Evolutionary conservation across 2,888 invertebrate species (phyloP), one percentile per base, ranked within the genome.

Genomic region (Megastigmus dorsalis): DNA sequence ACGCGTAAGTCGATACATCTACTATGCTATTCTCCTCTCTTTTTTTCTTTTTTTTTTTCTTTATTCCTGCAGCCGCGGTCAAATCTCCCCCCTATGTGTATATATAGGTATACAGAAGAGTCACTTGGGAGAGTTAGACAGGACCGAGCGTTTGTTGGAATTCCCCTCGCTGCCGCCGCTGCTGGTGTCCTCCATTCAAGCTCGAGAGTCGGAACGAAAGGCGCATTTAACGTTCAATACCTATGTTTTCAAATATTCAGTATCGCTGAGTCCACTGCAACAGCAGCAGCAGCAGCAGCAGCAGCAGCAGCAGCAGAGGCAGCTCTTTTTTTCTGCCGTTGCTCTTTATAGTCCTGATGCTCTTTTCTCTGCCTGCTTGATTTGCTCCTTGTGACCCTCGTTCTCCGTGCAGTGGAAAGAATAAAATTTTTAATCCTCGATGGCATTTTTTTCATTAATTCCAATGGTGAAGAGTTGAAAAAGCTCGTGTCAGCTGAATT

Each of bases 1-100:
- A 82, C 82, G 63, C 83, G 85, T 85, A 79, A 85, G 85, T 85
- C 41, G 43, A 67, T 66, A 48, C 36, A 45, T 28, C 10, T 18
- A 28, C 23, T 15, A 9, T 26, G 23, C 7, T 23, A 20, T 15
- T 52, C 33, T 23, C 43, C 15, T 52, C 30, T 50, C 18, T 20
- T 9, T 54, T n/a, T 33, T 55, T 57, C 20, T 36, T 26, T n/a
- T 50, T n/a, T 20, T 9, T 54, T n/a, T 33, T 55, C 45, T 26
- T 36, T 26, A 13, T 36, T 63, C 33, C 10, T n/a, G n/a, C n/a
- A n/a, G n/a, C 9, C 38, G 30, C 41, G 65, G 20, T n/a, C n/a
- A n/a, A n/a, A n/a, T n/a, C n/a, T n/a, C n/a, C n/a, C n/a, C n/a
- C n/a, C n/a, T n/a, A n/a, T n/a, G n/a, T n/a, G n/a, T n/a, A n/a